Percentiles rank a stretch among this genome's conserved stretches.
Conservation (phyloP, 2,113 vertebrate species). For the Odontesthes bonariensis region DNA sequence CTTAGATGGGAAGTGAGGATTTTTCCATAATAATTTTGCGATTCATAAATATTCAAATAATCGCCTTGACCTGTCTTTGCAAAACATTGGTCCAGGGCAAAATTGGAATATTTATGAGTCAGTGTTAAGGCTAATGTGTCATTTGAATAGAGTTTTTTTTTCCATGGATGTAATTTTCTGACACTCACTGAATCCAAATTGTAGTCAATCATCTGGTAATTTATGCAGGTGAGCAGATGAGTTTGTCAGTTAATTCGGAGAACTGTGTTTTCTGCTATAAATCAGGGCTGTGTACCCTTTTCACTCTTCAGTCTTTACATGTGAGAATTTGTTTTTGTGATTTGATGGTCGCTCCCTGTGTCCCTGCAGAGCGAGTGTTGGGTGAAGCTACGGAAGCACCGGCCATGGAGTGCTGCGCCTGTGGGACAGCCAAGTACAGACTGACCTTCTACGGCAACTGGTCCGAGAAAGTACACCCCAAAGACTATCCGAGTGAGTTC, state of each 20-base stretch:
- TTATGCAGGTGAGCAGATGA: slow-evolving; percentile 14
- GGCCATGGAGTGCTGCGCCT: slow-evolving; percentile 92
- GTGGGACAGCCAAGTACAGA: slow-evolving; percentile 97
- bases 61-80: slow-evolving; percentile 63
- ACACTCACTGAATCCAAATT: slow-evolving; percentile 28
- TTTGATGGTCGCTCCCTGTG: neutral
- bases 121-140: slow-evolving; percentile 38
- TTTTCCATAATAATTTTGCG: slow-evolving; percentile 24
- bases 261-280: neutral
- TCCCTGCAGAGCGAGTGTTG: slow-evolving; percentile 78
- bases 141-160: slow-evolving; percentile 40
- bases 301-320: neutral
- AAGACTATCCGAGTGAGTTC: slow-evolving; percentile 96
- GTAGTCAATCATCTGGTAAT: slow-evolving; percentile 18
- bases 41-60: slow-evolving; percentile 66
- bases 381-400: slow-evolving; percentile 87
- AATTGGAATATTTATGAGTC: slow-evolving; percentile 62
- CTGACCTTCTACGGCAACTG: slow-evolving; percentile 97
- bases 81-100: slow-evolving; percentile 47
- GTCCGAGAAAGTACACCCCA: slow-evolving; percentile 96
- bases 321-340: neutral
- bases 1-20: slow-evolving; percentile 43
- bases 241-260: neutral
- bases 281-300: neutral
- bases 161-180: slow-evolving; percentile 18